A percentile compares a stretch with the other conserved stretches of the same genome.
Conservation (phyloP, 2,888 invertebrate genomes). For the Drosophila emarginata region DNA sequence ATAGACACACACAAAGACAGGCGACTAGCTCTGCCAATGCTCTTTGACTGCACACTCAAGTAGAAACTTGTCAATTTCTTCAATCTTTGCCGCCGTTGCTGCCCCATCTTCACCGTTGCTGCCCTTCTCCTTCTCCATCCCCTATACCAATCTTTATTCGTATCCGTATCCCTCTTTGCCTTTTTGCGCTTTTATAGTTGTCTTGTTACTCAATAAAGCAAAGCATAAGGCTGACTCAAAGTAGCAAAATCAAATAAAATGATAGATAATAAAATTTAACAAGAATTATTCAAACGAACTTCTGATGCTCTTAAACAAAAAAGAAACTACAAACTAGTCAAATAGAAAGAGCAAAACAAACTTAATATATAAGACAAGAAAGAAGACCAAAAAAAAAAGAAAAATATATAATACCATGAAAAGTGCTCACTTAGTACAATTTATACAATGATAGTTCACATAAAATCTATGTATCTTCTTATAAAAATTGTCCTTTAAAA, state of each 20-base stretch:
- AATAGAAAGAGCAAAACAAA: not conserved
- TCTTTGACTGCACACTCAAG: slow-evolving; percentile 74
- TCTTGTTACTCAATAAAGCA: slow-evolving; percentile 61
- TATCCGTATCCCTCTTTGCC: not conserved
- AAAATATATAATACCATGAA: no score
- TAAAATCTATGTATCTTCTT: no score
- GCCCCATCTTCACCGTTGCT: slow-evolving; percentile 14
- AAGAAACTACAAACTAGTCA: no score
- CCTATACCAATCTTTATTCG: not conserved
- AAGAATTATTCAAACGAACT: slow-evolving; percentile 20
- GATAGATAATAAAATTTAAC: slow-evolving; percentile 7
- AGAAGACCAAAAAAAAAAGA: no score
- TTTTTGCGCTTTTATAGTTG: slow-evolving; percentile 66
- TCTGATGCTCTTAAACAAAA: slow-evolving; percentile 12
- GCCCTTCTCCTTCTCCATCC: not conserved
- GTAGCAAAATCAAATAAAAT: slow-evolving; percentile 55
- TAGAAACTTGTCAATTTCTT: slow-evolving; percentile 74
- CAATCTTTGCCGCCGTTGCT: slow-evolving; percentile 23
- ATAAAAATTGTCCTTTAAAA: no score
- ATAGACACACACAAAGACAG: no score
- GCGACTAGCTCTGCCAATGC: slow-evolving; percentile 40
- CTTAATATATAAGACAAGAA: no score
- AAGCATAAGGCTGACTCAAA: slow-evolving; percentile 23
- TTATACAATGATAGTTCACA: no score
- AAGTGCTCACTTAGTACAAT: no score